Evolutionary conservation across 2,797 vertebrate genomes (phyloP), one percentile per base, ranked within the genome.

Genomic region (Orientallactaga sibirica): DNA sequence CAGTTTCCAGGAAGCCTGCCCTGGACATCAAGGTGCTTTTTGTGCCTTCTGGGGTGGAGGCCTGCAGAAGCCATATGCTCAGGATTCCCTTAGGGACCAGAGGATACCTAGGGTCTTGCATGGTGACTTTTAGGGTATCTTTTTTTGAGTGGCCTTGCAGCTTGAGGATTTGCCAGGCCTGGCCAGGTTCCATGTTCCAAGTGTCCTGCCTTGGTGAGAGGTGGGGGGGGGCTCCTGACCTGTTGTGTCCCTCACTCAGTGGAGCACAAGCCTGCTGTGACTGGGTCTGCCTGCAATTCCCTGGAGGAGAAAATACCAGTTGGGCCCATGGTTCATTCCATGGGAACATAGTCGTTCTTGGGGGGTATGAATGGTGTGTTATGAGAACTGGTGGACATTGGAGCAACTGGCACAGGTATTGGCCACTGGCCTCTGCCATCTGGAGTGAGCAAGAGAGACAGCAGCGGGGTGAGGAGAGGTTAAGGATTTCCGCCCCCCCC

Each of bases 301-400:
- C 0, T 0, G n/a, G 29, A n/a, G 7, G 6, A 22, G 1, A 0
- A 1, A 0, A 58, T 58, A 58, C 24, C 24, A 0, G 5, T 10
- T 15, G n/a, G 71, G 22, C 20, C 41, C 75, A 1, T 9, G 41
- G 85, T 55, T n/a, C 16, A 22, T 8, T 0, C 9, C 0, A 3
- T 58, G 16, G 55, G 55, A 58, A 2, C 55, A 12, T 15, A 58
- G 14, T 58, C 3, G 55, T 16, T 58, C 55, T 58, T 58, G 55
- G 55, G 55, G 55, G 55, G 14, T 58, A 16, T 14, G 55, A 58
- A 12, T 58, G 55, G 55, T 11, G 55, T 58, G 11, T 12, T 58
- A 14, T 11, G 55, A 16, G 55, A 58, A 16, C 55, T 58, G 55
- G 55, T 58, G 14, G 55, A 58, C 55, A 58, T 16, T 58, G 55